Conservation (phyloP, 2,797 vertebrate species). For the Sandelia bainsii region DNA sequence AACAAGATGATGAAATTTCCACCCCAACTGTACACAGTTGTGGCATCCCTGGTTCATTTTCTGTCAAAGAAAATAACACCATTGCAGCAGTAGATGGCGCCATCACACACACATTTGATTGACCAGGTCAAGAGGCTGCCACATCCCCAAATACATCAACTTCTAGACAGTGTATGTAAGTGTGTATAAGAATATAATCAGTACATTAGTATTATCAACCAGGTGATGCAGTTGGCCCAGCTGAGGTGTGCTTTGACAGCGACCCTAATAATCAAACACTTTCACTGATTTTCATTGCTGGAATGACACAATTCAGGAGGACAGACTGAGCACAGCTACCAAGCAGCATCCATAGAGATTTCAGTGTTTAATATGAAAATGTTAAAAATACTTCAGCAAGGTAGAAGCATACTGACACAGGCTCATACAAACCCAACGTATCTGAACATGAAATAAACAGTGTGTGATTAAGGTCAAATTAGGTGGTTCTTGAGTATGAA, state of each 20-base stretch:
- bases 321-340: not conserved
- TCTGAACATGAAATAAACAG: constrained; percentile 20
- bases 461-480: constrained; percentile 9
- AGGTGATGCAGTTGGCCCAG: constrained; percentile 10
- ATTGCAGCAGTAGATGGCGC: constrained; percentile 61
- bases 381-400: constrained; percentile 4
- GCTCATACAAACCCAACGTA: not conserved
- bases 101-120: constrained; percentile 30
- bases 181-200: constrained; percentile 8
- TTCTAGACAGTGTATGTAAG: not conserved
- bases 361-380: constrained; percentile 7
- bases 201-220: constrained; percentile 1
- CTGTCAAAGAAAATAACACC: constrained; percentile 7
- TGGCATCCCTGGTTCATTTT: not conserved
- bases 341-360: constrained; percentile 3
- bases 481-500: not conserved
- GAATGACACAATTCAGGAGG: constrained; percentile 6
- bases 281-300: constrained; percentile 5
- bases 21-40: not conserved
- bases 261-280: constrained; percentile 20
- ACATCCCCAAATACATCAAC: not conserved
- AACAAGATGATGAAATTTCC: not conserved
- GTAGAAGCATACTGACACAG: not conserved
- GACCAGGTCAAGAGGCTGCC: not conserved
- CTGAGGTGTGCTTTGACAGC: constrained; percentile 5